Evolutionary conservation across 2,888 invertebrate species (phyloP).

Genomic region (Blera fallax): DNA sequence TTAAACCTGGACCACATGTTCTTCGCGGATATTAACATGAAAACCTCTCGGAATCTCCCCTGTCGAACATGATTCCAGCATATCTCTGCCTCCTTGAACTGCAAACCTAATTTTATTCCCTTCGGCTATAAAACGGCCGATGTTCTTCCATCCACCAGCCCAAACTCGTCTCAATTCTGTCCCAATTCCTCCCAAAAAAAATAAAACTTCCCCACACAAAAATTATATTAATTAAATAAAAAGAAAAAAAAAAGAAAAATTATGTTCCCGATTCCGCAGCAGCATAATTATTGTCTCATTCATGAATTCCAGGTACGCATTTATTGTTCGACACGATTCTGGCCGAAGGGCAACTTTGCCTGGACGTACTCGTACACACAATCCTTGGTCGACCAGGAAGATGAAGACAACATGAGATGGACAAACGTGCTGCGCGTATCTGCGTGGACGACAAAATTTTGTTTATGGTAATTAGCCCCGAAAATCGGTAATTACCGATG

Average conservation of each 20-base stretch:
- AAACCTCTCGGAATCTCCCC: slow-evolving; percentile 11
- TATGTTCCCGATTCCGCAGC: slow-evolving; percentile 54
- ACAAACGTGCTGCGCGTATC: not conserved
- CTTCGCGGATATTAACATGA: slow-evolving; percentile 43
- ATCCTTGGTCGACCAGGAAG: not conserved
- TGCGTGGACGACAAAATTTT: slow-evolving; percentile 62
- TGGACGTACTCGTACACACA: not conserved
- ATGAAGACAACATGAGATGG: slow-evolving; percentile 20
- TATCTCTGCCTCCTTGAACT: slow-evolving; percentile 38
- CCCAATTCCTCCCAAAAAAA: slow-evolving; percentile 9
- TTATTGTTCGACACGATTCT: slow-evolving; percentile 69
- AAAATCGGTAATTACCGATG: slow-evolving; percentile 71
- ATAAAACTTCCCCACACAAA: slow-evolving; percentile 45
- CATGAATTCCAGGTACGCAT: slow-evolving; percentile 72
- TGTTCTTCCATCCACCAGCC: not conserved
- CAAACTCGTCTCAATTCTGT: slow-evolving; percentile 15
- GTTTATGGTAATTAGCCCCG: slow-evolving; percentile 72
- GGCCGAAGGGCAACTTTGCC: slow-evolving; percentile 55
- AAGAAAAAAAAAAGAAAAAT: slow-evolving; percentile 49
- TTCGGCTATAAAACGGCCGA: slow-evolving; percentile 28
- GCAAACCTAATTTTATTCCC: slow-evolving; percentile 51
- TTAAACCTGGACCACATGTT: slow-evolving; percentile 57
- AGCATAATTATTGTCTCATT: slow-evolving; percentile 70
- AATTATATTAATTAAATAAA: slow-evolving; percentile 72
- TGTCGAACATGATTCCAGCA: slow-evolving; percentile 48